These are phyloP conservation scores for Halcyon badia DNA, from an alignment of 2,797 vertebrate species.

Conservation along the genomic window DNA sequence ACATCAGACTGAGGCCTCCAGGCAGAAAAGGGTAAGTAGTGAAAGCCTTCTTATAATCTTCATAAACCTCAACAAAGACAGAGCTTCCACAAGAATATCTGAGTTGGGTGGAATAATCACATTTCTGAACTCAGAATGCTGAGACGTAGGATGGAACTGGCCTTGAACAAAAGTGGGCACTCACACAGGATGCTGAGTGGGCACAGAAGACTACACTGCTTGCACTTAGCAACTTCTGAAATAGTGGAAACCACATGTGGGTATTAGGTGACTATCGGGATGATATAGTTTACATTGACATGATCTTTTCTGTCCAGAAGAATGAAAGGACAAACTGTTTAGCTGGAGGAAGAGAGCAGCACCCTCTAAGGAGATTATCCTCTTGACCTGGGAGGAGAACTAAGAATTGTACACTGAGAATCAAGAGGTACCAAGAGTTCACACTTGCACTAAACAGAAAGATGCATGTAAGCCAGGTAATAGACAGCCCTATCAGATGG, in stretches of 20 bases:
- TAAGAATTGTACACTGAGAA: background rate
- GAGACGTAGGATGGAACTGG: background rate
- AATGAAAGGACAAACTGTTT: background rate
- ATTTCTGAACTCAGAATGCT: background rate
- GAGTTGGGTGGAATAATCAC: background rate
- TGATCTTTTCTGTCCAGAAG: no score
- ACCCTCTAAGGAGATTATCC: background rate
- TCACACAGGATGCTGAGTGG: background rate
- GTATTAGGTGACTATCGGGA: background rate
- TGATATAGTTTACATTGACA: background rate
- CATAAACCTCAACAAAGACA: background rate
- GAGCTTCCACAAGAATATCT: background rate
- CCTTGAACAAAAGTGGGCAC: background rate
- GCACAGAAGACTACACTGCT: background rate
- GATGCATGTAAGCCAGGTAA: no score
- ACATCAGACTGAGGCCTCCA: background rate
- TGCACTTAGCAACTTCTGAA: background rate
- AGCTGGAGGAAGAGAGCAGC: background rate
- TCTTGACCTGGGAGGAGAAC: background rate
- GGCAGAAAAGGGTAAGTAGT: background rate
- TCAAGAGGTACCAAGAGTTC: background rate
- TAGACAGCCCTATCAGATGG: no score
- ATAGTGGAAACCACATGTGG: background rate
- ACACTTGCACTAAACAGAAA: background rate
- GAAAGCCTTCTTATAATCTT: background rate